A percentile compares a stretch with the other conserved stretches of the same genome.
Conservation (phyloP, 1,140 invertebrate genomes). For the Phymorhynchus buccinoides region DNA sequence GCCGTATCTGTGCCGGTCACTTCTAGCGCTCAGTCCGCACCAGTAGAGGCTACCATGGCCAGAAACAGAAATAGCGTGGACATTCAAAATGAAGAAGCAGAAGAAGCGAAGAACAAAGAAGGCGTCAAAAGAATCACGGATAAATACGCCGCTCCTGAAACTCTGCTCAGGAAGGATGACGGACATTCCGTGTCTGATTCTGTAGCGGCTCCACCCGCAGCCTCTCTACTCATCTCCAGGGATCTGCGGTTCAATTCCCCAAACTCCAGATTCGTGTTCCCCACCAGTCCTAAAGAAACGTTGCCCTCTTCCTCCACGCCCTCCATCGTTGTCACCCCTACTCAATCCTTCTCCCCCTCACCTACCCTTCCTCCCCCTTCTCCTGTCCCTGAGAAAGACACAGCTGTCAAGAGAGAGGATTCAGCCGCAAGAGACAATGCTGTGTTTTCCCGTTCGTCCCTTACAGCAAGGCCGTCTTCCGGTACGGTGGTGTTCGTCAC, state of each 20-base stretch:
- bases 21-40: too few relatives aligned
- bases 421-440: background rate
- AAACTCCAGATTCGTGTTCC: background rate
- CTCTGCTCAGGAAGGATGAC: slow-evolving; percentile 38
- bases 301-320: background rate
- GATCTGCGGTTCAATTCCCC: too few relatives aligned
- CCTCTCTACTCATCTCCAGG: too few relatives aligned
- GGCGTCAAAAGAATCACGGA: slow-evolving; percentile 54
- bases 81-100: too few relatives aligned
- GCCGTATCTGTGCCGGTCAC: too few relatives aligned
- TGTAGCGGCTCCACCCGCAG: background rate
- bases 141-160: slow-evolving; percentile 61
- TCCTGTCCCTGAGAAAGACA: too few relatives aligned
- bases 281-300: background rate
- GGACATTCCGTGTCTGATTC: background rate
- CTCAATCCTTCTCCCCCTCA: background rate
- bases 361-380: background rate
- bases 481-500: too few relatives aligned
- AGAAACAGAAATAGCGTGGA: background rate
- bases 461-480: too few relatives aligned
- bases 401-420: background rate
- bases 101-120: slow-evolving; percentile 44
- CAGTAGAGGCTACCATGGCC: too few relatives aligned
- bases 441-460: too few relatives aligned
- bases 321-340: background rate